Conservation (phyloP, 2,113 vertebrate genomes). For the Scomber colias region DNA sequence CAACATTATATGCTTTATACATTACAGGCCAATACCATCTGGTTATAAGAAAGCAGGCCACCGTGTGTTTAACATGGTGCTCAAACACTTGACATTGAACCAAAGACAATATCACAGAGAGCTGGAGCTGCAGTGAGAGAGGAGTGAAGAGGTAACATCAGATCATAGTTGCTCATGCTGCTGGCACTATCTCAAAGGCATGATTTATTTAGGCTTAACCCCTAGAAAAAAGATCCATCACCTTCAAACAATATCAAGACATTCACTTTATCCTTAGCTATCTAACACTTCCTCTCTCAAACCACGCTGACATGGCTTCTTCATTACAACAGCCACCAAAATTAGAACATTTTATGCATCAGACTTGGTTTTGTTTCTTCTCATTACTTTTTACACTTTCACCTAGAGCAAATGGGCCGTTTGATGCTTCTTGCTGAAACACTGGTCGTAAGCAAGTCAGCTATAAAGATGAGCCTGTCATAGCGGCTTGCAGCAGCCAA, state of each 20-base stretch:
- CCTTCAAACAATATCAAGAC: slow-evolving; percentile 42
- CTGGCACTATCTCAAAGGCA: slow-evolving; percentile 44
- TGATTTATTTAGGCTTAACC: slow-evolving; percentile 44
- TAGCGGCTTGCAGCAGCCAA: background rate
- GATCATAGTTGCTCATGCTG: slow-evolving; percentile 37
- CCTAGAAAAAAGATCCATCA: slow-evolving; percentile 32
- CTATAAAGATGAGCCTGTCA: background rate
- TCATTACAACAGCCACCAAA: background rate
- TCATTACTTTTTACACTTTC: background rate
- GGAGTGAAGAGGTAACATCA: slow-evolving; percentile 42
- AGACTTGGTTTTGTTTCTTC: too few relatives aligned
- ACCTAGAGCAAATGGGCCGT: slow-evolving; percentile 7
- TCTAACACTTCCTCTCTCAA: slow-evolving; percentile 1
- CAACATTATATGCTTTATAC: slow-evolving; percentile 37
- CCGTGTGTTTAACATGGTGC: slow-evolving; percentile 31
- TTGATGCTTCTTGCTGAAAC: slow-evolving; percentile 13
- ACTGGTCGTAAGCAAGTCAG: slow-evolving; percentile 1
- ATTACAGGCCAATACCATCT: slow-evolving; percentile 31
- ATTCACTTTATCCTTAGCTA: background rate
- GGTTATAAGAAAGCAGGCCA: slow-evolving; percentile 39
- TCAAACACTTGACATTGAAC: slow-evolving; percentile 52
- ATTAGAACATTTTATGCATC: background rate
- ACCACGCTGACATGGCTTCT: background rate
- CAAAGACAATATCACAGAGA: slow-evolving; percentile 55
- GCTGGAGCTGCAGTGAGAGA: slow-evolving; percentile 20